These are phyloP conservation scores for Micrasema minimum DNA, from an alignment of 1,140 invertebrate genomes.

Conservation along the genomic window DNA sequence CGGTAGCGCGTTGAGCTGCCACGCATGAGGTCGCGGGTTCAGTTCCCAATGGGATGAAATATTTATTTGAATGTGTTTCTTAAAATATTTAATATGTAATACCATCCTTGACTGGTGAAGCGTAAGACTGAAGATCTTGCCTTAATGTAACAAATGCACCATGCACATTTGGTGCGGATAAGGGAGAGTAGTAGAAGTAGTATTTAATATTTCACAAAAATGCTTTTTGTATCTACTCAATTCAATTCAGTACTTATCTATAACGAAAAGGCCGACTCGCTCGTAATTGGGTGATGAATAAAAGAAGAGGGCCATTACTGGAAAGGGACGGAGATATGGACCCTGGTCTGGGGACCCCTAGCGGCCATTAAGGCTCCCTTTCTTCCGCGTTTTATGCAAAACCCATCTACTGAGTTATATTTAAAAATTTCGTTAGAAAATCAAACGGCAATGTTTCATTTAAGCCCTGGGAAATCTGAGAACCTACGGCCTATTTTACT, in stretches of 20 bases:
- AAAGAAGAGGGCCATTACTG: conserved; percentile 53
- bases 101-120: no score
- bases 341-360: conserved; percentile 32
- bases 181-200: no score
- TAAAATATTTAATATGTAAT: no score
- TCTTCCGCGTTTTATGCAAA: conserved; percentile 25
- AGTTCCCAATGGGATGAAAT: no score
- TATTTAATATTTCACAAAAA: no score
- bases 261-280: conserved; percentile 52
- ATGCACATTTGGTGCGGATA: no score
- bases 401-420: conserved; percentile 30
- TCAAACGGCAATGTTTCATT: conserved; percentile 27
- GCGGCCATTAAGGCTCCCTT: conserved; percentile 27
- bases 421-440: conserved; percentile 20
- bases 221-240: conserved; percentile 50
- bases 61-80: no score
- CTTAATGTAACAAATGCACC: conserved; percentile 18
- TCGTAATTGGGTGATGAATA: conserved; percentile 55
- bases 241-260: conserved; percentile 55
- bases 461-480: conserved; percentile 3
- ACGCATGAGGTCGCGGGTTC: no score
- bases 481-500: not conserved
- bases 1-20: no score
- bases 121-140: not conserved
- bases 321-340: conserved; percentile 43